Evolutionary conservation across 1,140 invertebrate species (phyloP).

Genomic region (Contarinia nasturtii): DNA sequence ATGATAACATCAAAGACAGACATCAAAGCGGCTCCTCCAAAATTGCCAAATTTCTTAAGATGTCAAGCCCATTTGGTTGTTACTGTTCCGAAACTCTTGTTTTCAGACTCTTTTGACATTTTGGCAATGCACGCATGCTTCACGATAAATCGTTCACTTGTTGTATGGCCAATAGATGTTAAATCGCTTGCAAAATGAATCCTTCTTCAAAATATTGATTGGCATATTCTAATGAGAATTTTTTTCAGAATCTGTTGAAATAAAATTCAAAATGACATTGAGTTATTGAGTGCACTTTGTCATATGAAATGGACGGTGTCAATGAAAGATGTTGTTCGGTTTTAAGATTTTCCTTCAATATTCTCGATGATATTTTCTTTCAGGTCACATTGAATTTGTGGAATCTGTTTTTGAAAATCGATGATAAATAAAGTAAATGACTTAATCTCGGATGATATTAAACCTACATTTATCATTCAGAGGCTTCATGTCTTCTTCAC

Average conservation of each 20-base stretch:
- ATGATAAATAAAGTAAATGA: constrained; percentile 7
- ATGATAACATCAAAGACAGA: constrained; percentile 9
- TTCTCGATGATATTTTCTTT: constrained; percentile 17
- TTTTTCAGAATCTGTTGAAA: constrained; percentile 16
- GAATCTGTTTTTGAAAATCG: constrained; percentile 11
- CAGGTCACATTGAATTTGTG: constrained; percentile 13
- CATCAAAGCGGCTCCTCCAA: constrained; percentile 17
- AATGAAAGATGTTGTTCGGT: constrained; percentile 18
- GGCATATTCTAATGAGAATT: constrained; percentile 18
- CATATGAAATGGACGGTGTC: constrained; percentile 17
- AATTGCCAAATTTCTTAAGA: constrained; percentile 15
- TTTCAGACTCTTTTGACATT: constrained; percentile 14
- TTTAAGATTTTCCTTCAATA: constrained; percentile 15
- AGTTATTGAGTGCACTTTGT: too few species aligned
- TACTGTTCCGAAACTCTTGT: constrained; percentile 16
- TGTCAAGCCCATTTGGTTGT: constrained; percentile 15
- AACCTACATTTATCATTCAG: constrained; percentile 15
- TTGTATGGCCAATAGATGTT: constrained; percentile 14
- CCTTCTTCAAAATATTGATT: constrained; percentile 18
- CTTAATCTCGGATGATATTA: background rate
- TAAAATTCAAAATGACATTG: background rate
- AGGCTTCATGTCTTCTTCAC: constrained; percentile 14
- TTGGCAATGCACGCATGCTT: constrained; percentile 18
- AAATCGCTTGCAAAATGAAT: constrained; percentile 15
- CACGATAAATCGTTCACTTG: constrained; percentile 13